Conservation (phyloP, 1,140 invertebrate genomes). For the Pristionchus pacificus region DNA sequence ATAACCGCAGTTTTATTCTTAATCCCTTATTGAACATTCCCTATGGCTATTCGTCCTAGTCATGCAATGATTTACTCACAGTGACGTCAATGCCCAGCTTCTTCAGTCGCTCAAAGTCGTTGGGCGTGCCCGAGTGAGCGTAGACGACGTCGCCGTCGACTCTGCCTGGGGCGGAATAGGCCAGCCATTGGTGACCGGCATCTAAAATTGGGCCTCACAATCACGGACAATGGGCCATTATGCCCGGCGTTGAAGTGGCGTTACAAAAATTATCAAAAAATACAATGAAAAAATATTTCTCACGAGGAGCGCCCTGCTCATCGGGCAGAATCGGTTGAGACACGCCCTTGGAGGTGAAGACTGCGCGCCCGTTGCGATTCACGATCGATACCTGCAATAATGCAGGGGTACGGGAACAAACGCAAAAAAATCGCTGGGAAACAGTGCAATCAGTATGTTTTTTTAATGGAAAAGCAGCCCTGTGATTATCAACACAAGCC, state of each 20-base stretch:
- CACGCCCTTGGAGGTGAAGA: slow-evolving; percentile 41
- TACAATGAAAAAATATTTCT: not conserved
- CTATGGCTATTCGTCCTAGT: slow-evolving; percentile 16
- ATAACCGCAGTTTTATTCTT: too few relatives aligned
- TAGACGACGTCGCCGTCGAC: slow-evolving; percentile 50
- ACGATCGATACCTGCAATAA: too few relatives aligned
- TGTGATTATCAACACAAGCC: too few relatives aligned
- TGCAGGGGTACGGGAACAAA: too few relatives aligned
- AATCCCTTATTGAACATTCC: too few relatives aligned
- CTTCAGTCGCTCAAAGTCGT: slow-evolving; percentile 47
- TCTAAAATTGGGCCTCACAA: slow-evolving; percentile 12
- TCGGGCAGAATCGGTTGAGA: slow-evolving; percentile 44
- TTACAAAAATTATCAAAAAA: not conserved
- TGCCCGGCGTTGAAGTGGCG: not conserved
- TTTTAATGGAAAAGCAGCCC: too few relatives aligned
- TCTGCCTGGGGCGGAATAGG: slow-evolving; percentile 44
- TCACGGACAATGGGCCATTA: not conserved
- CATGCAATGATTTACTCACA: slow-evolving; percentile 42
- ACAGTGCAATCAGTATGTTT: too few relatives aligned
- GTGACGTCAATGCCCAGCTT: slow-evolving; percentile 40
- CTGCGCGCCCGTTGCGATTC: slow-evolving; percentile 27
- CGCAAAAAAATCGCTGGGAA: too few relatives aligned
- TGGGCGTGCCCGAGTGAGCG: slow-evolving; percentile 39
- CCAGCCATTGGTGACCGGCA: slow-evolving; percentile 53
- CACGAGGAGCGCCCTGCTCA: slow-evolving; percentile 39